A percentile compares a stretch with the other conserved stretches of the same genome.
Conservation (phyloP, 2,113 vertebrate species). For the Oncorhynchus mykiss region DNA sequence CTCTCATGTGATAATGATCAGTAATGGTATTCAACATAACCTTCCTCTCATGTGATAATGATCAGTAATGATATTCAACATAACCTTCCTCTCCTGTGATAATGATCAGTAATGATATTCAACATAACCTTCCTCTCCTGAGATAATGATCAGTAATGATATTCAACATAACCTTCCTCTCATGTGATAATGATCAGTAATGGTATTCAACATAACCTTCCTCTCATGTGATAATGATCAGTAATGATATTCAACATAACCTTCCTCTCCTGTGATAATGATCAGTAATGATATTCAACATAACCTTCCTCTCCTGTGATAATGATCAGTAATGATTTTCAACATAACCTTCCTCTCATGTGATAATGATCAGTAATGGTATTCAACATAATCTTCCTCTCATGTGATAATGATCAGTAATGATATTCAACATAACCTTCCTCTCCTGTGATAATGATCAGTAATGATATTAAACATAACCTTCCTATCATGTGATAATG, state of each 20-base stretch:
- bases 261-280: background rate
- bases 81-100: background rate
- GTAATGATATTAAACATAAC: background rate
- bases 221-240: background rate
- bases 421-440: background rate
- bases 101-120: background rate
- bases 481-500: background rate
- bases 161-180: background rate
- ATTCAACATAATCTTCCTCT: background rate
- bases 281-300: background rate
- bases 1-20: background rate
- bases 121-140: background rate
- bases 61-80: too few relatives aligned
- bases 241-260: background rate
- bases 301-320: background rate
- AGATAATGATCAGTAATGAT: background rate
- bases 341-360: background rate
- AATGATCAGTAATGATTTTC: too few relatives aligned
- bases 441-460: background rate
- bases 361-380: background rate
- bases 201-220: background rate
- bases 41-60: background rate
- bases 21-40: background rate
- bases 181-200: background rate
- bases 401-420: background rate